phyloP scores from a whole-genome alignment of 2,797 vertebrate genomes.

The Sebastes iracundus region DNA sequence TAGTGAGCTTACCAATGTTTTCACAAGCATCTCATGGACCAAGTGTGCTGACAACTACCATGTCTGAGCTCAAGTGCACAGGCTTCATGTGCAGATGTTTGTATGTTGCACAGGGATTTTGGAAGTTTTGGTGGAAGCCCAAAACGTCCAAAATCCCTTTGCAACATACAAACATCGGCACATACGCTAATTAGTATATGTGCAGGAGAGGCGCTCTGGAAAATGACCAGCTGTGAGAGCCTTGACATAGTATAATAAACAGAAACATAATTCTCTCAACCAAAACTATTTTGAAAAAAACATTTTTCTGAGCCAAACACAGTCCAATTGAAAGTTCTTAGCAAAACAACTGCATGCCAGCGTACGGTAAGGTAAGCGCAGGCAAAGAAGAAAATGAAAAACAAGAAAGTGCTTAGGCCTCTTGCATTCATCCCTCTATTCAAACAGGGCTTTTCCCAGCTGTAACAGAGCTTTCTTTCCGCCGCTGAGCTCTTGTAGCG shows the following conservation, averaged over 20 bases:
- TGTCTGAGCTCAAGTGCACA: neutral
- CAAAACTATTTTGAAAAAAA: neutral
- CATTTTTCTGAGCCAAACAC: neutral
- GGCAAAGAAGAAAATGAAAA: constrained; percentile 23
- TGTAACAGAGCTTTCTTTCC: constrained; percentile 73
- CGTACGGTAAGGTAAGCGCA: constrained; percentile 1
- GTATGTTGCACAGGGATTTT: neutral
- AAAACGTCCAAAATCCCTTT: constrained; percentile 6
- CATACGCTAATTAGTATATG: neutral
- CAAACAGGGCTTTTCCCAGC: constrained; percentile 54
- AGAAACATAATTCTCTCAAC: neutral
- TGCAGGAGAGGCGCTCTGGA: neutral
- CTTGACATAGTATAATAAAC: neutral
- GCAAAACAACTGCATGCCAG: neutral
- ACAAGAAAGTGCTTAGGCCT: constrained; percentile 19
- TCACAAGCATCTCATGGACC: constrained; percentile 37
- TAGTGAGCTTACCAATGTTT: constrained; percentile 43
- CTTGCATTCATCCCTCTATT: constrained; percentile 56
- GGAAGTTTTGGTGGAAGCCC: neutral
- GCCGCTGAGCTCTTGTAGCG: constrained; percentile 60
- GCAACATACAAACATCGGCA: constrained; percentile 22
- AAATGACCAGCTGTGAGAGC: neutral
- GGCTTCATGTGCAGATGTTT: neutral
- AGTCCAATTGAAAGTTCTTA: neutral
- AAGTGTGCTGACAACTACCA: constrained; percentile 22